Percentiles rank a stretch among this genome's conserved stretches.
phyloP scores from a whole-genome alignment of 1,140 invertebrate species.

The Drosophila mayri region DNA sequence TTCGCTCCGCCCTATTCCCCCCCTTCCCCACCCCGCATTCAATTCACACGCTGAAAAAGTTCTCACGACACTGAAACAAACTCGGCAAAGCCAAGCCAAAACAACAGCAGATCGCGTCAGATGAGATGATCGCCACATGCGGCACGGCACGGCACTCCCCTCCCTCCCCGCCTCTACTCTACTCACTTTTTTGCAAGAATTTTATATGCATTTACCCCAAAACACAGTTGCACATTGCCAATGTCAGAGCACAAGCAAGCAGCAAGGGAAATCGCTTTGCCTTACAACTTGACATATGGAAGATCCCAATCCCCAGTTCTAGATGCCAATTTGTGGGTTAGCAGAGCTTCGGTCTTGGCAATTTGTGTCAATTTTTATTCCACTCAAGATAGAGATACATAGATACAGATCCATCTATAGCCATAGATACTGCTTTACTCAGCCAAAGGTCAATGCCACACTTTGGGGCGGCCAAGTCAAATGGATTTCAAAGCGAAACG shows the following conservation, averaged over 20 bases:
- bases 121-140: constrained; percentile 39
- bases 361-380: constrained; percentile 49
- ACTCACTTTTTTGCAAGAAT: constrained; percentile 54
- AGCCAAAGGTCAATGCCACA: constrained; percentile 61
- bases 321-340: constrained; percentile 78
- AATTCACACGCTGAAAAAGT: constrained; percentile 81
- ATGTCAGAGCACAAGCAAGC: constrained; percentile 20
- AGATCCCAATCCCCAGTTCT: constrained; percentile 33
- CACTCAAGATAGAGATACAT: constrained; percentile 19
- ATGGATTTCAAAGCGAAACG: constrained; percentile 41
- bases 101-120: constrained; percentile 39
- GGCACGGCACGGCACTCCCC: constrained; percentile 4
- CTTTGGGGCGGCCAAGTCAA: constrained; percentile 27
- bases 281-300: constrained; percentile 44
- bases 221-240: constrained; percentile 47
- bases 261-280: constrained; percentile 6
- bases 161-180: constrained; percentile 9
- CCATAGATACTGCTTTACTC: constrained; percentile 24
- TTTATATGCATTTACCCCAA: constrained; percentile 50
- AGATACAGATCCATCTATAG: constrained; percentile 41
- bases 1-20: neutral
- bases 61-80: constrained; percentile 77
- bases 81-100: constrained; percentile 19
- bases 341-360: constrained; percentile 40
- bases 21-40: constrained; percentile 32